Percentiles rank a stretch among this genome's conserved stretches.
phyloP scores from a whole-genome alignment of 2,113 vertebrate species.

The Holacanthus passer region DNA sequence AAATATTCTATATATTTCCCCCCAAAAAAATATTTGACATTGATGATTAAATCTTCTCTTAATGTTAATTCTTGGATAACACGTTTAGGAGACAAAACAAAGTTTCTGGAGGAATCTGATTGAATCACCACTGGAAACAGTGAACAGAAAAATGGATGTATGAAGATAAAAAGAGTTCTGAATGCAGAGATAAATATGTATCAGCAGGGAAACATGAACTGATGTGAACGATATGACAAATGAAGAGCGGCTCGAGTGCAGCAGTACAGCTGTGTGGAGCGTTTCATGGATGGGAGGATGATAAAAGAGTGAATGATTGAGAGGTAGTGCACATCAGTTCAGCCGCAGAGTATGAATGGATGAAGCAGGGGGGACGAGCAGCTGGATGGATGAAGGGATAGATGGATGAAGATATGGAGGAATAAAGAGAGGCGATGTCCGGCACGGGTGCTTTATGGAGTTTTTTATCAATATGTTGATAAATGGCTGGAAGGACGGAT shows the following conservation, averaged over 20 bases:
- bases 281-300: constrained; percentile 20
- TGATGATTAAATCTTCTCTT: background rate
- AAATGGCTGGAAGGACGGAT: constrained; percentile 47
- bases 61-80: background rate
- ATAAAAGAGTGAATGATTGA: constrained; percentile 45
- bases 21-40: background rate
- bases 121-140: background rate
- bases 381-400: constrained; percentile 27
- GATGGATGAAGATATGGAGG: constrained; percentile 37
- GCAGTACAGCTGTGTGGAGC: constrained; percentile 30
- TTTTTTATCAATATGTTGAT: constrained; percentile 55
- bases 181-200: constrained; percentile 6
- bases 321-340: constrained; percentile 23
- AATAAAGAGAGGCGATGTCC: constrained; percentile 25
- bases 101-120: background rate
- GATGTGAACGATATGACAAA: constrained; percentile 54
- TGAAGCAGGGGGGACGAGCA: constrained; percentile 1
- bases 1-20: background rate
- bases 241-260: constrained; percentile 3
- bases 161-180: constrained; percentile 30
- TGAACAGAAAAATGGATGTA: constrained; percentile 16
- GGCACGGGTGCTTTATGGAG: background rate
- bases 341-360: constrained; percentile 12
- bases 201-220: constrained; percentile 31
- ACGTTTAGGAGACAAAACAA: background rate